Evolutionary conservation across 2,888 invertebrate species (phyloP), one percentile per base, ranked within the genome.

Genomic region (Latrodectus hesperus): DNA sequence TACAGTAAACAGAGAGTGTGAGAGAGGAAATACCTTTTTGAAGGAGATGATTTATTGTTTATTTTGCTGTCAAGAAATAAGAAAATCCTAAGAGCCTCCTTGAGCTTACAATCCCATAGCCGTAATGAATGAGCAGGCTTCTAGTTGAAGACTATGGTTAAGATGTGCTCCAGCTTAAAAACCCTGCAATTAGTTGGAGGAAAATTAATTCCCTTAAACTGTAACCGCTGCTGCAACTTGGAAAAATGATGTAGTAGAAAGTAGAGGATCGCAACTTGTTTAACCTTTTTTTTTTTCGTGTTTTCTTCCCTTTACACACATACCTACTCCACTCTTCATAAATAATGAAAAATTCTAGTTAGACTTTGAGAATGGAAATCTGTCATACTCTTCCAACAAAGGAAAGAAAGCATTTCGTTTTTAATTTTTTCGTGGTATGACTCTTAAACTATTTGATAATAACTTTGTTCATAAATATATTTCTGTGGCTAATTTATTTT

Each of bases 21-120:
- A 78, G 71, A 77, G 77, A 77, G 52, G 84, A 78, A 72, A 78
- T 73, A 77, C 77, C 84, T 78, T 84, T 72, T 84, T 72, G 84
- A 84, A 84, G 67, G 52, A 76, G 84, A 84, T 84, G 84, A 84
- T 84, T 84, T 84, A 84, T 84, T 84, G 72, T 84, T 84, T 84
- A 84, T 72, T 72, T 84, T 65, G 77, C 72, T 53, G 77, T 53
- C 76, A 84, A 84, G 71, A 71, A 84, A 84, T 26, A 76, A 83
- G 65, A 67, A 75, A 82, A 65, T 52, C 71, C 77, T 77, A 64
- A n/a, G 17, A 72, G 65, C 77, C 53, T 60, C 60, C 60, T 10
- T 60, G 12, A 16, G 14, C 60, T 60, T 6, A 60, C 52, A 72
- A 78, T 65, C 72, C 77, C 77, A 71, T 77, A 77, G 75, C 67